A percentile compares a stretch with the other conserved stretches of the same genome.
These are phyloP conservation scores for Neodontobutis hainanensis DNA, from an alignment of 2,113 vertebrate species.

Conservation along the genomic window DNA sequence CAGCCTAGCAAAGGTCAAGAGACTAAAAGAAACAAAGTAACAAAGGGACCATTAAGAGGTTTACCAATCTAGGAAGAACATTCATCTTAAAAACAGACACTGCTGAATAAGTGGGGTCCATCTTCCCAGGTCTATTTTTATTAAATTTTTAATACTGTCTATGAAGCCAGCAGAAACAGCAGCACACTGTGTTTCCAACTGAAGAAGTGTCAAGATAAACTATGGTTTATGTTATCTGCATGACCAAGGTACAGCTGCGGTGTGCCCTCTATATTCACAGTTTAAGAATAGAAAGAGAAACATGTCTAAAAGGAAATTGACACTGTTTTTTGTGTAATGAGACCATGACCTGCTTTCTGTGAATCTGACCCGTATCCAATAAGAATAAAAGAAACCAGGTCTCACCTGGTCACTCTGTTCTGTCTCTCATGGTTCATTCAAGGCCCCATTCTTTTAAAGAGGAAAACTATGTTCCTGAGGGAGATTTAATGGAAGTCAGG, in stretches of 20 bases:
- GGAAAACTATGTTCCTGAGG: slow-evolving; percentile 8
- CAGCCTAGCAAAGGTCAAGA: too few species aligned
- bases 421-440: slow-evolving; percentile 16
- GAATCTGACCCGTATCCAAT: slow-evolving; percentile 58
- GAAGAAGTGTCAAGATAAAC: too few species aligned
- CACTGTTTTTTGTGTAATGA: slow-evolving; percentile 50
- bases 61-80: too few species aligned
- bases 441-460: not conserved
- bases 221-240: too few species aligned
- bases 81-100: too few species aligned
- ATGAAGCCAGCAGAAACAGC: too few species aligned
- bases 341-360: slow-evolving; percentile 58
- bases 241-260: not conserved
- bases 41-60: too few species aligned
- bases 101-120: too few species aligned
- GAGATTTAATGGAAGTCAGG: not conserved
- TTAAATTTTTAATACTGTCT: too few species aligned
- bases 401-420: slow-evolving; percentile 58
- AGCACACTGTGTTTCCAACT: too few species aligned
- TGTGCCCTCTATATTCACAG: slow-evolving; percentile 43
- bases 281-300: not conserved
- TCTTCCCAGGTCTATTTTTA: too few species aligned
- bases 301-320: not conserved
- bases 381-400: slow-evolving; percentile 45
- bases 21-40: too few species aligned